Conservation (phyloP, 2,888 invertebrate species). For the Xanthia togata region DNA sequence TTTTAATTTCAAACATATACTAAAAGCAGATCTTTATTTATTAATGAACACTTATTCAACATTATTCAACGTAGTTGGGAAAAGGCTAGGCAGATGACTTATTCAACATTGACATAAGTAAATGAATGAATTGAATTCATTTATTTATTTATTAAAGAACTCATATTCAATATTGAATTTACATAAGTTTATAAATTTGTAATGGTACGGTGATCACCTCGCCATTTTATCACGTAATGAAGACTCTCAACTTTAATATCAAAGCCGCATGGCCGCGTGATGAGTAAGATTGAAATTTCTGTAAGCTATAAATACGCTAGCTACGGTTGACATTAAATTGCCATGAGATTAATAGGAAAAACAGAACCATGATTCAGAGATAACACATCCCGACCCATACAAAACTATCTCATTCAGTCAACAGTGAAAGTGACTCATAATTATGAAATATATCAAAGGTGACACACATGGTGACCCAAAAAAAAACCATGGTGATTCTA, state of each 20-base stretch:
- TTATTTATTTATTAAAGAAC: no score
- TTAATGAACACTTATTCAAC: no score
- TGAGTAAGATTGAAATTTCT: neutral
- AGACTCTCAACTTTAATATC: neutral
- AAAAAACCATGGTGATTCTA: neutral
- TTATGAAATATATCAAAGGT: constrained; percentile 24
- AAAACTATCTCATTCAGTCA: neutral
- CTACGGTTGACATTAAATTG: neutral
- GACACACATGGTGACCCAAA: constrained; percentile 30
- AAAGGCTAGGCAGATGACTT: no score
- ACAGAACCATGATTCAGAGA: constrained; percentile 13
- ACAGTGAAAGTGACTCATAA: constrained; percentile 36
- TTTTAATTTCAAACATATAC: neutral
- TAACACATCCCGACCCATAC: neutral
- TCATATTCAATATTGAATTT: no score
- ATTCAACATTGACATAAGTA: no score
- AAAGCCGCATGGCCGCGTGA: rapidly evolving
- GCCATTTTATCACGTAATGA: neutral
- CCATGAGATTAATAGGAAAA: neutral
- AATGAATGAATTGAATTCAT: no score
- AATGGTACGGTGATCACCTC: neutral
- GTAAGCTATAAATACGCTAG: neutral
- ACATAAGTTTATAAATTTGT: neutral
- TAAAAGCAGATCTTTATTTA: no score
- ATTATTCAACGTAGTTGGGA: no score